phyloP scores from a whole-genome alignment of 2,113 vertebrate species.

The Tamias sibiricus region DNA sequence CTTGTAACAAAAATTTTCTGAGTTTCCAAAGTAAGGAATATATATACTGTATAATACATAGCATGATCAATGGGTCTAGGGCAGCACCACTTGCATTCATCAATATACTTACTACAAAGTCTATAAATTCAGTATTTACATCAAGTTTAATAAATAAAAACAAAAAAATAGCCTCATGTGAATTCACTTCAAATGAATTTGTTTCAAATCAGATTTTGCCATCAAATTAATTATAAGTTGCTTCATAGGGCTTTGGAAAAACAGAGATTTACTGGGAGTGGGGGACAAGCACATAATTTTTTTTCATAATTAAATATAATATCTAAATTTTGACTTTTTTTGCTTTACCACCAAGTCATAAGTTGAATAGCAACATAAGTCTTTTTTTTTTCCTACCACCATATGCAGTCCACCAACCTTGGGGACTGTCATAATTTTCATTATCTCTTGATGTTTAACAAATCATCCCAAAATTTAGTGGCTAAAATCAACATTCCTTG shows the following conservation, averaged over 20 bases:
- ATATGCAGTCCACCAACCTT: background rate
- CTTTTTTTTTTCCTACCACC: background rate
- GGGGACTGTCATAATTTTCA: background rate
- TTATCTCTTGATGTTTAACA: background rate
- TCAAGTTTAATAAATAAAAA: constrained; percentile 3
- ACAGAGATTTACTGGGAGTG: background rate
- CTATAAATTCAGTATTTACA: background rate
- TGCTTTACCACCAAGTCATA: background rate
- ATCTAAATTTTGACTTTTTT: background rate
- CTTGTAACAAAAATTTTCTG: constrained; percentile 1
- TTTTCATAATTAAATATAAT: background rate
- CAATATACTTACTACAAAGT: background rate
- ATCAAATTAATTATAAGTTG: background rate
- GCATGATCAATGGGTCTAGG: background rate
- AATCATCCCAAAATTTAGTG: background rate
- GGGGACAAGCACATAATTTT: background rate
- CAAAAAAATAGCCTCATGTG: background rate
- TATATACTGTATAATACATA: background rate
- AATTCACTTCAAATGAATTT: background rate
- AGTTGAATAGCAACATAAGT: background rate
- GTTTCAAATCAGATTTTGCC: background rate
- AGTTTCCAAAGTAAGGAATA: background rate
- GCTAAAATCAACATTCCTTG: background rate
- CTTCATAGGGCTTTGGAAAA: background rate
- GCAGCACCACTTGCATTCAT: background rate